Evolutionary conservation across 2,888 invertebrate species (phyloP).

Genomic region (Galeopsomyia nigrocyanea): DNA sequence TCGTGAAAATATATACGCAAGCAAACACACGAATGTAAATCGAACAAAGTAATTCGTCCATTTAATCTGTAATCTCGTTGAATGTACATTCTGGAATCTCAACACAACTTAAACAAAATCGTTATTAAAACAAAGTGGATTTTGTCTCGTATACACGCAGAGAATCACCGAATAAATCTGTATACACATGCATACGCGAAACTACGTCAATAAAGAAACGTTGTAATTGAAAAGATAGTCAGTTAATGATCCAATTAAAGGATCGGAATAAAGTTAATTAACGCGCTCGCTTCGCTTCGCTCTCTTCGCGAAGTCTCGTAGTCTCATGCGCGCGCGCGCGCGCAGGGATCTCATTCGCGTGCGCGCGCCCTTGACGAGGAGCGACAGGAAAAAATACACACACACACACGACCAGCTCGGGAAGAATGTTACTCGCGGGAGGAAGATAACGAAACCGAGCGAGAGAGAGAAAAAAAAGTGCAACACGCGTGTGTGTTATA

Average conservation of each 20-base stretch:
- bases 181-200: not conserved
- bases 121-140: too few relatives aligned
- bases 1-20: too few relatives aligned
- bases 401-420: not conserved
- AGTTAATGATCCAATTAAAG: constrained; percentile 33
- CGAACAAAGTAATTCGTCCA: too few relatives aligned
- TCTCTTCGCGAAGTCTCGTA: too few relatives aligned
- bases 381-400: not conserved
- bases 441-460: not conserved
- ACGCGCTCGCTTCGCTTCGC: not conserved
- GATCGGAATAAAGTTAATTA: constrained; percentile 19
- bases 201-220: not conserved
- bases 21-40: too few relatives aligned
- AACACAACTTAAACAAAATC: too few relatives aligned
- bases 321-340: too few relatives aligned
- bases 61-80: too few relatives aligned
- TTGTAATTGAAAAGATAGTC: not conserved
- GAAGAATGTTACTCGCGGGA: constrained; percentile 1
- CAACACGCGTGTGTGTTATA: not conserved
- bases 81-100: too few relatives aligned
- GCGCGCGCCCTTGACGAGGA: constrained; percentile 2
- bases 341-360: constrained; percentile 9
- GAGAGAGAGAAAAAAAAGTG: not conserved
- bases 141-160: too few relatives aligned
- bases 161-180: not conserved